phyloP scores from a whole-genome alignment of 1,140 invertebrate genomes.

The Macrobrachium rosenbergii region DNA sequence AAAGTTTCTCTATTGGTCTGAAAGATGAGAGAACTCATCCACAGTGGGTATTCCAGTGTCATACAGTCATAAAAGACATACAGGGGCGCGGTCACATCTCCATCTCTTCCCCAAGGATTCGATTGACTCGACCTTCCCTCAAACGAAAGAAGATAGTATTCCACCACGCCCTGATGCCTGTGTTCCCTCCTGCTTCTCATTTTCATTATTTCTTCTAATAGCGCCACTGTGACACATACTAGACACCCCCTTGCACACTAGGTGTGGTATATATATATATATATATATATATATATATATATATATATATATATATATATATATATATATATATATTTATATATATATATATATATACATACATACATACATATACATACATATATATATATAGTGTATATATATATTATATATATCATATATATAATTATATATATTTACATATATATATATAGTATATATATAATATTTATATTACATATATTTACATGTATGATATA shows the following conservation, averaged over 20 bases:
- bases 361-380: not conserved
- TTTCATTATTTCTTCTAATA: too few species aligned
- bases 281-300: too few species aligned
- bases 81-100: too few species aligned
- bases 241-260: not conserved
- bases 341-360: not conserved
- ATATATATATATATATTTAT: slow-evolving; percentile 10
- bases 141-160: too few species aligned
- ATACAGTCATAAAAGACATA: too few species aligned
- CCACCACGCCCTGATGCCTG: not conserved
- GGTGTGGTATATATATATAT: too few species aligned
- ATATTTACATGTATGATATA: not conserved
- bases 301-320: slow-evolving; percentile 27
- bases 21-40: not conserved
- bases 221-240: too few species aligned
- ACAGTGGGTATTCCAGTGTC: not conserved
- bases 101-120: too few species aligned
- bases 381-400: not conserved
- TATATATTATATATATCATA: slow-evolving; percentile 22
- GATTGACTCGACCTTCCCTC: too few species aligned
- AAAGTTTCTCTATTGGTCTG: too few species aligned
- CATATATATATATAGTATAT: slow-evolving; percentile 19
- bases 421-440: slow-evolving; percentile 14
- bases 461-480: slow-evolving; percentile 2
- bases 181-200: not conserved